Base-by-base conservation (phyloP, 2,888 invertebrate genomes). In the Dioctria linearis region DNA sequence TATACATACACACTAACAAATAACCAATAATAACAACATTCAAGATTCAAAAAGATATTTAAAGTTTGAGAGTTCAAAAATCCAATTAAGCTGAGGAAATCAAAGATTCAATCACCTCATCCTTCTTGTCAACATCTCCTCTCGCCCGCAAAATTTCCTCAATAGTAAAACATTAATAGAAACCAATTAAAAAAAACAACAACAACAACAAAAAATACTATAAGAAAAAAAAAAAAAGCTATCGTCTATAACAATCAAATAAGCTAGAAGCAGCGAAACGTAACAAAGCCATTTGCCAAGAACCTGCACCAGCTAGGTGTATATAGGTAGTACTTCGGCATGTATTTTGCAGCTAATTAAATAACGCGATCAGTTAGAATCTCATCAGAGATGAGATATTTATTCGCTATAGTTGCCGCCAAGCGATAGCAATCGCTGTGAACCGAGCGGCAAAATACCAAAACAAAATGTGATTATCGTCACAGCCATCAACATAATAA, bases 401-500 rank as follows among this genome's bases (percentile, higher is more conserved):
- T 63, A 39, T 40, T 46, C 46, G 39, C 61, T n/a, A 6, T 59
- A 5, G 59, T 49, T 49, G 69, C 69, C 76, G 54, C n/a, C 37
- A 5, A n/a, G 57, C 73, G 73, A 73, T 71, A 39, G 25, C 39
- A 54, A 71, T 71, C 25, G 25, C 46, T 25, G 37, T 37, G 76
- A 61, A 46, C 4, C n/a, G 9, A 76, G 63, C 46, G 42, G 63
- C 49, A 76, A 63, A 63, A 76, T 49, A 63, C 76, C 61, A 76
- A 76, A 76, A 76, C 76, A 76, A 61, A 76, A 76, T 63, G 63
- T 63, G 76, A 76, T 76, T 63, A 81, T 79, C 79, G 81, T 76
- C 81, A 69, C 79, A 78, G 75, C 76, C 66, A 81, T 80, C 71
- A 76, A 63, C 80, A 80, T 81, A 81, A 81, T 81, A 81, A 81